Percentiles rank a stretch among this genome's conserved stretches.
These are phyloP conservation scores for Eustalomyia histrio DNA, from an alignment of 2,888 invertebrate genomes.

Conservation along the genomic window DNA sequence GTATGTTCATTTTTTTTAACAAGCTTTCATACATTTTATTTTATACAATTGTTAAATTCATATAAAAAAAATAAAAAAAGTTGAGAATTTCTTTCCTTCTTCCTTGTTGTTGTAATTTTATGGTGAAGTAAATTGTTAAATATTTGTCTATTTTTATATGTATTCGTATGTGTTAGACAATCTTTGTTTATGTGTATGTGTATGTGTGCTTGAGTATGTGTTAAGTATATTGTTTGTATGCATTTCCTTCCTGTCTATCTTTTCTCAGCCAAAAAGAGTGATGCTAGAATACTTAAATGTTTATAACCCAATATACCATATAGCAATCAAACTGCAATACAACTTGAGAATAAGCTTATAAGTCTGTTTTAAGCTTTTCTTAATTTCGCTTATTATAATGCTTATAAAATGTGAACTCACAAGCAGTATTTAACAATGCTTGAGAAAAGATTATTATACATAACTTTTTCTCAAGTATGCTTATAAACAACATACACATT, in stretches of 20 bases:
- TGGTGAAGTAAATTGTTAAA: constrained; percentile 44
- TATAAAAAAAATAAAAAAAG: constrained; percentile 17
- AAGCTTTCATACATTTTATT: constrained; percentile 20
- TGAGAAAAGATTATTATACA: too few species aligned
- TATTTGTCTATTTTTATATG: neutral
- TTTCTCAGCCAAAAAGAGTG: constrained; percentile 32
- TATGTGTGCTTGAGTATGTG: constrained; percentile 28
- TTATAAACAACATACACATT: too few species aligned
- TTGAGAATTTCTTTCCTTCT: neutral
- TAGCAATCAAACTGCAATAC: too few species aligned
- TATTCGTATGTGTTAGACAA: neutral
- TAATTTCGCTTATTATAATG: too few species aligned
- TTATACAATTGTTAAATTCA: constrained; percentile 33
- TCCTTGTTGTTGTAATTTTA: constrained; percentile 6
- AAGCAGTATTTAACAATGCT: too few species aligned
- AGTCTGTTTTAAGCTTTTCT: too few species aligned
- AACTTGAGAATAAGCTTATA: too few species aligned
- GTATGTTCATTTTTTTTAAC: neutral
- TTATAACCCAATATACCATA: too few species aligned
- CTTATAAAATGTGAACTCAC: too few species aligned
- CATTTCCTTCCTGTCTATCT: constrained; percentile 54
- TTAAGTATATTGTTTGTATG: constrained; percentile 50
- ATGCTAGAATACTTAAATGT: constrained; percentile 44
- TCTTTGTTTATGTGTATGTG: neutral
- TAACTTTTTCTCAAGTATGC: too few species aligned